These are phyloP conservation scores for Diarsia mendica DNA, from an alignment of 2,888 invertebrate species.

Conservation along the genomic window DNA sequence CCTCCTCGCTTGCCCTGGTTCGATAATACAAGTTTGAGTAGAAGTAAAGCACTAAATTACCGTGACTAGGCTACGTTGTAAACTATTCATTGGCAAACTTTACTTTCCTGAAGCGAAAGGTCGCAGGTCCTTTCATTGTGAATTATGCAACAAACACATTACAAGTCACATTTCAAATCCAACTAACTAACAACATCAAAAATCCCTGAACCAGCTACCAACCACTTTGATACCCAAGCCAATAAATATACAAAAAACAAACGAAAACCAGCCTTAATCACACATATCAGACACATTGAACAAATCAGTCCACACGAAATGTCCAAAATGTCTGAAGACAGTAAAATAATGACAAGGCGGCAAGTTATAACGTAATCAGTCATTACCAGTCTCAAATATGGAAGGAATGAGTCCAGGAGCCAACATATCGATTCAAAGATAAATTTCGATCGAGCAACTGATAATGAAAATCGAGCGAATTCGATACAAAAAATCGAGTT, in stretches of 20 bases:
- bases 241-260: conserved; percentile 33
- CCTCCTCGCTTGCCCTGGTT: too few relatives aligned
- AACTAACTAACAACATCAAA: neutral
- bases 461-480: conserved; percentile 44
- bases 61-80: too few relatives aligned
- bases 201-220: neutral
- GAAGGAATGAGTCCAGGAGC: conserved; percentile 59
- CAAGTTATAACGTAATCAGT: conserved; percentile 68
- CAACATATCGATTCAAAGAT: conserved; percentile 30
- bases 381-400: conserved; percentile 63
- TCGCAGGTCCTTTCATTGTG: too few relatives aligned
- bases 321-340: conserved; percentile 39
- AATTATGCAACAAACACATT: too few relatives aligned
- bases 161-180: neutral
- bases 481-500: conserved; percentile 50
- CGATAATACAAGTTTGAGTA: too few relatives aligned
- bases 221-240: conserved; percentile 7
- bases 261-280: conserved; percentile 28
- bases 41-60: too few relatives aligned
- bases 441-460: conserved; percentile 37
- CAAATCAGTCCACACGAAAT: conserved; percentile 50
- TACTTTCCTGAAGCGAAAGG: too few relatives aligned
- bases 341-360: conserved; percentile 73
- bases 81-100: too few relatives aligned
- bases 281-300: conserved; percentile 30